Percentiles rank a stretch among this genome's conserved stretches.
Conservation (phyloP, 2,888 invertebrate genomes). For the Drosophila rellima region DNA sequence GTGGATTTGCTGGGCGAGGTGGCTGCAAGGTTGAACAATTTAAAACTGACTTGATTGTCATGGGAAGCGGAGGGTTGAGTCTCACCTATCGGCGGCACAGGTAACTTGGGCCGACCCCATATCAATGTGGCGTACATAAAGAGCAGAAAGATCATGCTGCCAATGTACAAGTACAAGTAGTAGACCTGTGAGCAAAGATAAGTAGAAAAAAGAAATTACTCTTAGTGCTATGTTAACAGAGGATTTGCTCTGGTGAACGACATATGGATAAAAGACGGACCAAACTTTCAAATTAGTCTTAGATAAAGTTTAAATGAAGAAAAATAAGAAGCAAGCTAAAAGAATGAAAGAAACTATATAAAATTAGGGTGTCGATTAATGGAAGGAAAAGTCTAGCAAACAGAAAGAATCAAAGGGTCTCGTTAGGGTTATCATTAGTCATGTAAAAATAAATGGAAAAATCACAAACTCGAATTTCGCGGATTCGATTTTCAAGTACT, state of each 20-base stretch:
- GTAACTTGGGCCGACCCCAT: conserved; percentile 88
- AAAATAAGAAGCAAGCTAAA: background rate
- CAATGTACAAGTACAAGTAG: conserved; percentile 94
- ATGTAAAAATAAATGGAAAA: no score
- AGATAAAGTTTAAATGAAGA: background rate
- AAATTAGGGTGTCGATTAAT: background rate
- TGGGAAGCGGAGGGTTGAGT: conserved; percentile 45
- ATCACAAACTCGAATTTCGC: no score
- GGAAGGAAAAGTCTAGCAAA: background rate
- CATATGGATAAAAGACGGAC: background rate
- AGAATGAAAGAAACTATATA: background rate
- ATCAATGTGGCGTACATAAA: conserved; percentile 94
- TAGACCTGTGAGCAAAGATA: conserved; percentile 88
- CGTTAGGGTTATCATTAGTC: no score
- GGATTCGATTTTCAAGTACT: no score
- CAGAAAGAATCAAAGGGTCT: background rate
- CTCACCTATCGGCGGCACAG: conserved; percentile 87
- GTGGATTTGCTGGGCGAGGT: conserved; percentile 82
- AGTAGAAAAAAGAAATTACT: background rate
- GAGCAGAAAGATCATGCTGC: conserved; percentile 93
- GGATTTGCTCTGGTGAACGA: background rate
- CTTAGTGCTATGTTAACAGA: no score
- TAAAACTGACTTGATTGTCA: background rate
- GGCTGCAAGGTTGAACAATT: conserved; percentile 57
- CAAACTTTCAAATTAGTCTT: background rate